phyloP scores from a whole-genome alignment of 2,797 vertebrate genomes.

The Anguilla marmorata region DNA sequence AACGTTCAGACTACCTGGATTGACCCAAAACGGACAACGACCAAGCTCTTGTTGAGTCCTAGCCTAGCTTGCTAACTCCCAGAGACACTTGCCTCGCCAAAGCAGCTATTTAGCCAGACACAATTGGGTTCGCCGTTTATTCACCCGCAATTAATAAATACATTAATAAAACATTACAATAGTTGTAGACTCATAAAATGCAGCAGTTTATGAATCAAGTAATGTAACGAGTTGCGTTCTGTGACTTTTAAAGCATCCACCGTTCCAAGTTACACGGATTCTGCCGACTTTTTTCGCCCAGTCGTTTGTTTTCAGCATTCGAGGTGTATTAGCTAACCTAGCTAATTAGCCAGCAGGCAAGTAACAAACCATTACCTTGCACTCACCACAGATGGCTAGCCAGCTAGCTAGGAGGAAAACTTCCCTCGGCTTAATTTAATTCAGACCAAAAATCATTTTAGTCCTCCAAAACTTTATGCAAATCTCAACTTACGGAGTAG shows the following conservation, averaged over 20 bases:
- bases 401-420: constrained; percentile 58
- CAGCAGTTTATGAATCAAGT: not conserved
- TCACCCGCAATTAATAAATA: not conserved
- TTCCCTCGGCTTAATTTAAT: constrained; percentile 65
- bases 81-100: constrained; percentile 26
- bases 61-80: constrained; percentile 32
- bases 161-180: not conserved
- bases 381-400: constrained; percentile 51
- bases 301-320: constrained; percentile 52
- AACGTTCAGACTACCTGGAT: not conserved
- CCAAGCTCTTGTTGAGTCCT: constrained; percentile 2
- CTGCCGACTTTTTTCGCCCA: constrained; percentile 22
- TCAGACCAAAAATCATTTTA: constrained; percentile 48
- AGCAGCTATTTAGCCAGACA: not conserved
- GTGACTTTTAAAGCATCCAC: constrained; percentile 25
- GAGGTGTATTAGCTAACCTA: constrained; percentile 67
- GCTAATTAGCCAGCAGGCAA: constrained; percentile 46
- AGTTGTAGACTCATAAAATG: not conserved
- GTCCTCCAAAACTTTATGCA: constrained; percentile 23
- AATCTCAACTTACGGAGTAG: constrained; percentile 68
- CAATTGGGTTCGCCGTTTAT: not conserved
- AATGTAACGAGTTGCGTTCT: not conserved
- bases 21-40: constrained; percentile 24
- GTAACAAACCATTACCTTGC: constrained; percentile 37
- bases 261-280: constrained; percentile 31